Evolutionary conservation across 2,797 vertebrate species (phyloP).

Genomic region (Odontamblyopus rebecca): DNA sequence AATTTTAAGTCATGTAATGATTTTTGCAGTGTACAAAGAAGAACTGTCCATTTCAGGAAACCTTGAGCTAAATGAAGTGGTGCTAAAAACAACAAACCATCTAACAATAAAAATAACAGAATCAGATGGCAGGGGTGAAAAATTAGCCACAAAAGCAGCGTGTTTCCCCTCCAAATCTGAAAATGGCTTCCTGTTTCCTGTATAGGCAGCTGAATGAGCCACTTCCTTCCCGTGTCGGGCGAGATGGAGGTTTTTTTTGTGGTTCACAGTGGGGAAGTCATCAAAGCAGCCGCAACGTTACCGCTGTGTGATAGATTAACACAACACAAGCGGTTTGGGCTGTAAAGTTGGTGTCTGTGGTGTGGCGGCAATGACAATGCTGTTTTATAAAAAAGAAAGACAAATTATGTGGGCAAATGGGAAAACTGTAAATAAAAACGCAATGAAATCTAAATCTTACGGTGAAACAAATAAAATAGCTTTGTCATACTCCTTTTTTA

Average conservation of each 20-base stretch:
- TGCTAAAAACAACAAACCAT: slow-evolving; percentile 18
- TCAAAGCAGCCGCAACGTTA: slow-evolving; percentile 7
- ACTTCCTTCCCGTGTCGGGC: slow-evolving; percentile 63
- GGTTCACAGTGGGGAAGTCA: slow-evolving; percentile 7
- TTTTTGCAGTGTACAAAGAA: neutral
- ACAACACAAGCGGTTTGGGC: slow-evolving; percentile 16
- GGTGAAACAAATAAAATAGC: no score
- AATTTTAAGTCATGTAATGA: no score
- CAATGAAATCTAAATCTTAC: no score
- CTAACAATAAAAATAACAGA: slow-evolving; percentile 14
- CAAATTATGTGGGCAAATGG: neutral
- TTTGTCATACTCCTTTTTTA: no score
- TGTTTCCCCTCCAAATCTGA: slow-evolving; percentile 57
- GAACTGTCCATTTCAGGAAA: neutral
- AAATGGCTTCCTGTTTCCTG: slow-evolving; percentile 78
- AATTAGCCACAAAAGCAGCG: slow-evolving; percentile 41
- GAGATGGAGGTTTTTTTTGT: slow-evolving; percentile 9
- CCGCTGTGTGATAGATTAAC: slow-evolving; percentile 11
- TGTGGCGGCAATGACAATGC: neutral
- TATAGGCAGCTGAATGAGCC: slow-evolving; percentile 66
- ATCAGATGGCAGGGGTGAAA: slow-evolving; percentile 28
- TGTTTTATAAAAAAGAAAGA: slow-evolving; percentile 10
- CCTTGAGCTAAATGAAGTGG: neutral
- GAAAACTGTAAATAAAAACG: neutral
- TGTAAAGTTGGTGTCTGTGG: slow-evolving; percentile 7